phyloP scores from a whole-genome alignment of 2,888 invertebrate species.

The Syrista parreyssii region DNA sequence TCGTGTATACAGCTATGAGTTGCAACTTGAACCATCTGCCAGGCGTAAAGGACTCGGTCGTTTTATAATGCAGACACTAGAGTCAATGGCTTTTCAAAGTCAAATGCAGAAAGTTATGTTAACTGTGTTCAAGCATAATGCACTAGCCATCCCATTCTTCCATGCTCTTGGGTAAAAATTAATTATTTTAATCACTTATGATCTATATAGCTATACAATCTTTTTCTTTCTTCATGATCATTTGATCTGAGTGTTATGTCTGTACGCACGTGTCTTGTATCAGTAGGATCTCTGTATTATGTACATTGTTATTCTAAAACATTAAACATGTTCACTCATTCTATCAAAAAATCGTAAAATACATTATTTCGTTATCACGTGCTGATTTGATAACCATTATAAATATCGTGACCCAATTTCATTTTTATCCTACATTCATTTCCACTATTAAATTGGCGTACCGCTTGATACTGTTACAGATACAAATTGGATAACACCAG shows the following conservation, averaged over 20 bases:
- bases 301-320: too few relatives aligned
- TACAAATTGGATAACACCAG: slow-evolving; percentile 76
- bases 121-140: slow-evolving; percentile 85
- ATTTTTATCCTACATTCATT: slow-evolving; percentile 3
- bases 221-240: too few relatives aligned
- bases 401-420: slow-evolving; percentile 3
- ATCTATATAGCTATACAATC: not conserved
- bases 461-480: slow-evolving; percentile 61
- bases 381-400: too few relatives aligned
- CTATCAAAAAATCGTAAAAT: too few relatives aligned
- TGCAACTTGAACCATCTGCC: slow-evolving; percentile 80
- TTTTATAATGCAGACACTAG: slow-evolving; percentile 82
- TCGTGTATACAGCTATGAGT: slow-evolving; percentile 78
- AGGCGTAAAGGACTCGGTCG: slow-evolving; percentile 86
- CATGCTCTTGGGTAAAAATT: slow-evolving; percentile 75
- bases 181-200: not conserved
- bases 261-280: too few relatives aligned
- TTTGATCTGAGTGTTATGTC: too few relatives aligned
- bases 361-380: too few relatives aligned
- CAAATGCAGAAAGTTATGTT: slow-evolving; percentile 84
- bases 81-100: slow-evolving; percentile 78
- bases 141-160: slow-evolving; percentile 79
- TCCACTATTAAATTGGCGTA: slow-evolving; percentile 2
- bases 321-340: too few relatives aligned
- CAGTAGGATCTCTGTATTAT: too few relatives aligned